Base-by-base conservation (phyloP, 2,113 vertebrate genomes). In the sheep (Ovis aries) region DNA sequence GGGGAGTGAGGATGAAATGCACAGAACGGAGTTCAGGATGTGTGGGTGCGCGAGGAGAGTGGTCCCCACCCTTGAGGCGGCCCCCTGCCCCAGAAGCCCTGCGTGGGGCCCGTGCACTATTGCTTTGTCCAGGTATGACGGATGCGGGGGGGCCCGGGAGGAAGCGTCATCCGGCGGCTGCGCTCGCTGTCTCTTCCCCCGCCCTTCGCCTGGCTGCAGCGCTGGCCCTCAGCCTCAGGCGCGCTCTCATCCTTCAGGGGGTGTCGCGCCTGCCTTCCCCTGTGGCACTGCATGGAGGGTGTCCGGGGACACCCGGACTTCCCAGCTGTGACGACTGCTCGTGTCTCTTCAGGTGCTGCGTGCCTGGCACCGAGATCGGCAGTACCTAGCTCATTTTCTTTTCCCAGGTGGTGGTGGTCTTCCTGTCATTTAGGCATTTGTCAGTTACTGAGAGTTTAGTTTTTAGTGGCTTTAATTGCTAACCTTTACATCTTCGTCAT, bases 151-250 rank as follows among this genome's bases (percentile, higher is more conserved):
- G 31, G 21, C 33, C 14, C 0, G 4, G 62, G 45, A 64, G 90
- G 74, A 23, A 74, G 40, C 6, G 5, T 5, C n/a, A 0, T 17
- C 84, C 2, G 1, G 7, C 0, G 0, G 43, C 40, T 21, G 11
- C 29, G 3, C 15, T 7, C 53, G 1, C 5, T 67, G 17, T 80
- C 2, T 4, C 71, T 19, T 6, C 27, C 60, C 16, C 19, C 1
- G 2, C 31, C 40, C 43, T 36, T 55, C 4, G 31, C 21, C 33
- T 25, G 33, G 6, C 9, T 29, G 78, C 64, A 48, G 81, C 53
- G 1, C 7, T 33, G 48, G 80, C 43, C 62, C 78, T 36, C 78
- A 25, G 57, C 45, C 27, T 91, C 52, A 27, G n/a, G 12, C n/a
- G 29, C 4, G 0, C 45, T 88, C 87, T 36, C 23, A 52, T 80